These are phyloP conservation scores for Eufriesea mexicana DNA, from an alignment of 1,140 invertebrate species.

Conservation along the genomic window DNA sequence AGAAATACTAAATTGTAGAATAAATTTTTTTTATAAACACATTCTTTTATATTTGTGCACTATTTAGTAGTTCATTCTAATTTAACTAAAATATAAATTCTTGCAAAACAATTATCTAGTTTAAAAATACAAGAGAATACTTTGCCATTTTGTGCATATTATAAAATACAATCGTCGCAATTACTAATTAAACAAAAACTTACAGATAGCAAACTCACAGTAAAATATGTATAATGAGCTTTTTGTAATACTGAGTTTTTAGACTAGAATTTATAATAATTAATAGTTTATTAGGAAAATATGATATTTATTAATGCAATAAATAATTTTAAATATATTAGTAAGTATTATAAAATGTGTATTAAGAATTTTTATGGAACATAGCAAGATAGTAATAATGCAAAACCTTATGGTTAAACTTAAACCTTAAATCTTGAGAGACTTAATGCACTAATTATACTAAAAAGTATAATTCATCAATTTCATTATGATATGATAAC, in stretches of 20 bases:
- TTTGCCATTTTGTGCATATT: conserved; percentile 7
- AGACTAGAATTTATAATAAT: conserved; percentile 19
- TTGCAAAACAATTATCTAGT: neutral
- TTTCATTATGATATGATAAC: neutral
- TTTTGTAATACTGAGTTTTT: conserved; percentile 24
- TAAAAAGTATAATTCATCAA: neutral
- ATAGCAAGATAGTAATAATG: neutral
- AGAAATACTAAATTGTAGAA: neutral
- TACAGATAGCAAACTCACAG: neutral
- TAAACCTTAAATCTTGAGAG: neutral
- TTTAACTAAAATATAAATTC: conserved; percentile 7
- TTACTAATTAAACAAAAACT: neutral
- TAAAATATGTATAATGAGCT: neutral
- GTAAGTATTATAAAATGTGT: neutral
- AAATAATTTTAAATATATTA: neutral
- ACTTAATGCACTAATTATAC: neutral
- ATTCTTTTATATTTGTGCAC: conserved; percentile 16
- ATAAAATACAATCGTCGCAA: neutral
- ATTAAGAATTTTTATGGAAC: neutral
- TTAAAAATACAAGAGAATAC: neutral
- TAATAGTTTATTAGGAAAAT: neutral
- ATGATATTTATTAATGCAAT: neutral
- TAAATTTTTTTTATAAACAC: neutral
- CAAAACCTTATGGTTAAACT: neutral
- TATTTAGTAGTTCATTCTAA: conserved; percentile 2